Evolutionary conservation across 2,888 invertebrate species (phyloP), one percentile per base, ranked within the genome.

Genomic region (Diaperis boleti): DNA sequence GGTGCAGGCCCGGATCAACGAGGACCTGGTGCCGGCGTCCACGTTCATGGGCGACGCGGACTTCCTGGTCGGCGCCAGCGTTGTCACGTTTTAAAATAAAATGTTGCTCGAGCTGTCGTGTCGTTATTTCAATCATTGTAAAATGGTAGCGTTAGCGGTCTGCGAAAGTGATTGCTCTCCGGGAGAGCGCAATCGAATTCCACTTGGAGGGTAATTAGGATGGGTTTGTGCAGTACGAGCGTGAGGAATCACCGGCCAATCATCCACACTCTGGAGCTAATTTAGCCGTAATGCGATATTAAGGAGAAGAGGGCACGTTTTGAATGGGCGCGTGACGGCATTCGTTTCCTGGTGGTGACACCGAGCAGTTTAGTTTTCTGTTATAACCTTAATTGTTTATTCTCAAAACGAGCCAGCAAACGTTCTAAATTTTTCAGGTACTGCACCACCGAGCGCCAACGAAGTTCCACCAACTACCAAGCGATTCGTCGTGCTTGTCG

Each of bases 401-500:
- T n/a, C n/a, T n/a, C n/a, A n/a, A n/a, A n/a, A n/a, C n/a, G n/a
- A n/a, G n/a, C n/a, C n/a, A n/a, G 11, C n/a, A 33, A 33, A 15
- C 13, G 39, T 13, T n/a, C n/a, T n/a, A n/a, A n/a, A n/a, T 66
- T 42, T 79, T 81, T 33, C 77, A 85, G 85, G 72, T 85, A 84
- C 72, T 84, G 85, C 79, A 83, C 85, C 22, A 79, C 82, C 33
- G 84, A 84, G 71, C 76, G 83, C 39, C 81, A 82, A 29, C 77
- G 82, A 50, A 73, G 74, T 47, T 75, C 78, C 33, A 76, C 81
- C 3, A 84, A 82, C 65, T 86, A 85, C 72, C 82, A 83, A 49
- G 85, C 85, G 10, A 81, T 86, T 39, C 82, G 83, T 54, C 76
- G 85, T 64, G 76, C 82, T 8, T 86, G 86, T 76, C 78, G 87